Conservation (phyloP, 1,140 invertebrate species). For the Oedothorax gibbosus region DNA sequence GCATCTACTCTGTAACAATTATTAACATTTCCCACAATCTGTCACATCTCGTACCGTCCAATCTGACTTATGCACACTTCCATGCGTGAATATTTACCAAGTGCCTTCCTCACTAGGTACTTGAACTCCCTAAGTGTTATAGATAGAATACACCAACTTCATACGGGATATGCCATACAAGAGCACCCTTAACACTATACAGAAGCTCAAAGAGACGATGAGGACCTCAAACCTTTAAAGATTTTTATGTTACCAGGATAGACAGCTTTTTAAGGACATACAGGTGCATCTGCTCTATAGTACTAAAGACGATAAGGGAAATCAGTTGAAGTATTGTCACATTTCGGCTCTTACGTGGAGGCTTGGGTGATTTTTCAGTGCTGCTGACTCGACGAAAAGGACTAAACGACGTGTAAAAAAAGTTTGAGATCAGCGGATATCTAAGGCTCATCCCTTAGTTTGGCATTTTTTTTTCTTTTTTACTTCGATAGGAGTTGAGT, state of each 20-base stretch:
- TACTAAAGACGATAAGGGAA: constrained; percentile 48
- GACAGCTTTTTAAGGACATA: background rate
- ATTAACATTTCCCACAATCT: no score
- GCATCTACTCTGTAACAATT: no score
- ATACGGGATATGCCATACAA: constrained; percentile 10
- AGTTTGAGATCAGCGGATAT: constrained; percentile 18
- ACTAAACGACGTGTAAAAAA: constrained; percentile 51
- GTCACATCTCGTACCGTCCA: no score
- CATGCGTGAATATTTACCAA: background rate
- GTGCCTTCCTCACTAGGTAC: background rate
- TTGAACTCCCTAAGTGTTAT: background rate
- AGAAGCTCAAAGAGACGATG: background rate
- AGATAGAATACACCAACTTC: constrained; percentile 3
- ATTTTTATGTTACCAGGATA: background rate
- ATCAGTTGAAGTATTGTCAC: constrained; percentile 44
- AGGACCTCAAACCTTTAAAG: constrained; percentile 17
- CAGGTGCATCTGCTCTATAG: constrained; percentile 22
- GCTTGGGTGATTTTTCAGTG: constrained; percentile 2
- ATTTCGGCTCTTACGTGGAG: constrained; percentile 39
- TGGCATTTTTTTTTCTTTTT: background rate
- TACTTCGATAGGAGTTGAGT: background rate
- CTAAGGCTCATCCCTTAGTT: constrained; percentile 25
- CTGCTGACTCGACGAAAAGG: constrained; percentile 23
- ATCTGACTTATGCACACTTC: no score
- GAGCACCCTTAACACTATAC: background rate